Conservation (phyloP, 2,888 invertebrate species). For the Tachina grossa region DNA sequence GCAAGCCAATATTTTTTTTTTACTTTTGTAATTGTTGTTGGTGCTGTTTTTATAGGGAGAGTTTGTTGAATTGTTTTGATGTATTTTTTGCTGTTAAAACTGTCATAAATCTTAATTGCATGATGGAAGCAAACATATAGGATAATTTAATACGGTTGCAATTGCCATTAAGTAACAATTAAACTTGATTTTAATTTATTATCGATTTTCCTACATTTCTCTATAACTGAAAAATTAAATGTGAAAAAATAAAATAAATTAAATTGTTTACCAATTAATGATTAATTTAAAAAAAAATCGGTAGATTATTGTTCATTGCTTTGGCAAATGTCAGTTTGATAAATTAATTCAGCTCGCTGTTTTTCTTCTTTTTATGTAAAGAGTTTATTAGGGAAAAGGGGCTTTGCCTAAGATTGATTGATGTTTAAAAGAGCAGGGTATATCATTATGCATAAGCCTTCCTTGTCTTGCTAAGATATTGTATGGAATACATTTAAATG, state of each 20-base stretch:
- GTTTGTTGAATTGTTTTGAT: conserved; percentile 1
- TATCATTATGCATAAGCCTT: not conserved
- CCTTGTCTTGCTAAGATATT: conserved; percentile 39
- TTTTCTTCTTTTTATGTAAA: not conserved
- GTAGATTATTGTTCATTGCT: not conserved
- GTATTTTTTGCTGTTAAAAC: conserved; percentile 74
- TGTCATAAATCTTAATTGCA: conserved; percentile 82
- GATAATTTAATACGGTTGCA: not conserved
- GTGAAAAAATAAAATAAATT: not conserved
- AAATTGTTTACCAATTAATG: not conserved
- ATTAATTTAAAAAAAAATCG: not conserved
- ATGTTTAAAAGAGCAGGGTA: conserved; percentile 51
- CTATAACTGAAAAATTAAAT: too few species aligned
- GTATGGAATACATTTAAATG: conserved; percentile 55
- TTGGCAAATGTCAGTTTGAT: conserved; percentile 18
- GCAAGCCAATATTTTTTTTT: conserved; percentile 68
- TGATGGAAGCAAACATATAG: conserved; percentile 74
- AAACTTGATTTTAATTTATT: not conserved
- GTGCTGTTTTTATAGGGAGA: conserved; percentile 18
- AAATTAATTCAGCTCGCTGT: conserved; percentile 9
- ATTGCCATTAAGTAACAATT: not conserved
- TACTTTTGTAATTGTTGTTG: conserved; percentile 52
- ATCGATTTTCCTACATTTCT: too few species aligned
- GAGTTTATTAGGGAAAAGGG: conserved; percentile 24
- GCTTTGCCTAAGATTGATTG: conserved; percentile 54